Percentiles rank a stretch among this genome's conserved stretches.
Evolutionary conservation across 2,113 vertebrate genomes (phyloP).

Genomic region (Orthonyx spaldingii): DNA sequence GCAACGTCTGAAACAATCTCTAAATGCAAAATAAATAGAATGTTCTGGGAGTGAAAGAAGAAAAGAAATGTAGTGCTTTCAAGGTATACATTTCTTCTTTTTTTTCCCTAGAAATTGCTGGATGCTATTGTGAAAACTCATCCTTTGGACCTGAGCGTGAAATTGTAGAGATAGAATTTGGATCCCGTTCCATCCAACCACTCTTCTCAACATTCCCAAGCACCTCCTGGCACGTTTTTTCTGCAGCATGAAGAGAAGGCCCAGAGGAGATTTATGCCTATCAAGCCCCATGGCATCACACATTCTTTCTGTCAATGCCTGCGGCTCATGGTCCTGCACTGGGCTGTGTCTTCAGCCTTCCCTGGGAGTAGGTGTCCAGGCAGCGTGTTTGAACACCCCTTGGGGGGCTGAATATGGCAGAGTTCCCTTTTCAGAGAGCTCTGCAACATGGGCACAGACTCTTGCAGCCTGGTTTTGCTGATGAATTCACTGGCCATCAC

Average conservation of each 20-base stretch:
- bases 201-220: not conserved
- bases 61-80: not conserved
- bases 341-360: not conserved
- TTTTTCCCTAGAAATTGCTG: not conserved
- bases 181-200: not conserved
- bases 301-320: not conserved
- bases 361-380: not conserved
- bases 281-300: fast-evolving
- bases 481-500: not conserved
- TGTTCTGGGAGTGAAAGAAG: not conserved
- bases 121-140: not conserved
- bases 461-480: not conserved
- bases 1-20: not conserved
- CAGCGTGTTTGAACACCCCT: not conserved
- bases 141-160: not conserved
- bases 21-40: slow-evolving; percentile 19
- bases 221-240: fast-evolving
- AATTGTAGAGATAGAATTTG: not conserved
- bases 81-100: not conserved
- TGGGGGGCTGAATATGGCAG: not conserved
- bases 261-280: not conserved
- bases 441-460: not conserved
- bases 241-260: not conserved
- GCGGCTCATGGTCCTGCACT: not conserved
- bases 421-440: not conserved